Conservation (phyloP, 1,140 invertebrate genomes). For the Drosophila seguyi region DNA sequence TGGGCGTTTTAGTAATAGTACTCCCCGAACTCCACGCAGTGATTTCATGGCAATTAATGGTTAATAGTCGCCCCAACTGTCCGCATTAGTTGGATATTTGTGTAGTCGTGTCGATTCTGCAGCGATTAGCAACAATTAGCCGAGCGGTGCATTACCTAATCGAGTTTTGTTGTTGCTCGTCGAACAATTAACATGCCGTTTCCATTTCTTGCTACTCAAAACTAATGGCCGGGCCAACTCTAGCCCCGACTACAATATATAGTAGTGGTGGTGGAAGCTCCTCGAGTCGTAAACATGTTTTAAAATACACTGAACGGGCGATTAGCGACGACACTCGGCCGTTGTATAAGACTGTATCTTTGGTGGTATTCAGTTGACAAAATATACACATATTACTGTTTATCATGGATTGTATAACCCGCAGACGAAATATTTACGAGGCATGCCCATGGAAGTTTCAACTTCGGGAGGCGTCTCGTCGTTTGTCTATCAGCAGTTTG, state of each 20-base stretch:
- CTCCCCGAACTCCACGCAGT: slow-evolving; percentile 32
- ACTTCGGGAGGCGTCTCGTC: slow-evolving; percentile 27
- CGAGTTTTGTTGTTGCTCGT: slow-evolving; percentile 41
- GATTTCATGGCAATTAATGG: slow-evolving; percentile 73
- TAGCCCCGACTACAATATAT: slow-evolving; percentile 11
- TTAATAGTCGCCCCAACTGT: slow-evolving; percentile 38
- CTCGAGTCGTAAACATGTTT: slow-evolving; percentile 63
- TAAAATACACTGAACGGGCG: slow-evolving; percentile 51
- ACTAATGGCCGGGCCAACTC: slow-evolving; percentile 59
- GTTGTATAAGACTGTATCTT: slow-evolving; percentile 49
- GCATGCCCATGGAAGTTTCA: neutral
- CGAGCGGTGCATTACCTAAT: slow-evolving; percentile 74
- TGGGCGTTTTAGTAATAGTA: slow-evolving; percentile 61
- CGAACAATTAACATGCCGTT: slow-evolving; percentile 74
- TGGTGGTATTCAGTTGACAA: slow-evolving; percentile 25
- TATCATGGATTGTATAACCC: slow-evolving; percentile 67
- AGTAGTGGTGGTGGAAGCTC: neutral
- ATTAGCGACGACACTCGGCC: slow-evolving; percentile 44
- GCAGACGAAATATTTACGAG: slow-evolving; percentile 70
- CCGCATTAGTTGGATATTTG: slow-evolving; percentile 29
- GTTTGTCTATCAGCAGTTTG: slow-evolving; percentile 64
- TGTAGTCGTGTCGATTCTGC: slow-evolving; percentile 70
- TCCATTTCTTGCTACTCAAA: slow-evolving; percentile 67
- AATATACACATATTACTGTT: slow-evolving; percentile 53
- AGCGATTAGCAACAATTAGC: slow-evolving; percentile 80